Percentiles rank a stretch among this genome's conserved stretches.
These are phyloP conservation scores for Crenichthys baileyi DNA, from an alignment of 2,797 vertebrate genomes.

Conservation along the genomic window DNA sequence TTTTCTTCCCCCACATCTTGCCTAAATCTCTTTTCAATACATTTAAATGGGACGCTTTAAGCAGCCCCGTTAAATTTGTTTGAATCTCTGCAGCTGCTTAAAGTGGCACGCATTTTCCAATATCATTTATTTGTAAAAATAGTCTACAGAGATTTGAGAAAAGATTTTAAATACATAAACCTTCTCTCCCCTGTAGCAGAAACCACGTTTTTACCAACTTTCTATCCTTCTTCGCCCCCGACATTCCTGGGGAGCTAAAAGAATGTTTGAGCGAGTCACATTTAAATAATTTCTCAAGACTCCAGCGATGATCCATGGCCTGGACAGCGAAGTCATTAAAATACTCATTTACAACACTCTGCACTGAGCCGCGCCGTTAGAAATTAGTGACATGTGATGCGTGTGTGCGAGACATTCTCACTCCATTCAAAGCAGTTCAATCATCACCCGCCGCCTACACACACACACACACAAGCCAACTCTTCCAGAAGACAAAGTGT, in stretches of 20 bases:
- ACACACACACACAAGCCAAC: neutral
- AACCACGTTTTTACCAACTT: neutral
- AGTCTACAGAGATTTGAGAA: neutral
- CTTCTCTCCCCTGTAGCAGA: neutral
- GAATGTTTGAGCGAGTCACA: neutral
- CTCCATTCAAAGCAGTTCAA: constrained; percentile 36
- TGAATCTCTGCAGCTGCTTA: constrained; percentile 62
- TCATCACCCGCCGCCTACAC: constrained; percentile 24
- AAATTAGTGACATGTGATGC: constrained; percentile 33
- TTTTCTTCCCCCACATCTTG: constrained; percentile 39
- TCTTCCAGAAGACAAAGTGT: constrained; percentile 61
- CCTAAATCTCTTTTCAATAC: constrained; percentile 74
- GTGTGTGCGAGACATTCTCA: constrained; percentile 39
- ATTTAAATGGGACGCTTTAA: constrained; percentile 73
- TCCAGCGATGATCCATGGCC: constrained; percentile 27
- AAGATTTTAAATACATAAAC: neutral
- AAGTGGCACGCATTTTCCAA: constrained; percentile 63
- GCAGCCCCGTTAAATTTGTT: constrained; percentile 62
- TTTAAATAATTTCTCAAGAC: constrained; percentile 43
- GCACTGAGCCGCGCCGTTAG: constrained; percentile 20
- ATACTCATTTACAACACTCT: constrained; percentile 38
- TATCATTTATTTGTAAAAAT: neutral
- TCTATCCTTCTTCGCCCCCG: neutral
- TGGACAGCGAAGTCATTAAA: constrained; percentile 35
- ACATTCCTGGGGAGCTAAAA: constrained; percentile 9